These are phyloP conservation scores for Agonopterix arenella DNA, from an alignment of 2,888 invertebrate genomes.

Conservation along the genomic window DNA sequence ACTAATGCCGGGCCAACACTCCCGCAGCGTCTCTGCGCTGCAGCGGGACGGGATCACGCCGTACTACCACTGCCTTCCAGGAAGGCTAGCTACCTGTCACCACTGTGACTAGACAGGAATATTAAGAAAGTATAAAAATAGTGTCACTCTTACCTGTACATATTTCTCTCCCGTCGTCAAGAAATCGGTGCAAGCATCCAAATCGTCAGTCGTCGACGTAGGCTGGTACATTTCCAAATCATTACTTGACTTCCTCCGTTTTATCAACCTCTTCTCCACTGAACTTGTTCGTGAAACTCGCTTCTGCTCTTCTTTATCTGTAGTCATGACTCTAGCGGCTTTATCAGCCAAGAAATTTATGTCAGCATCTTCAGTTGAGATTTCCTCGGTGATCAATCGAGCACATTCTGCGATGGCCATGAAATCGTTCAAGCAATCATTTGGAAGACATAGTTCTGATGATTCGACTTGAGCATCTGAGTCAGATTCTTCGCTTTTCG, in stretches of 20 bases:
- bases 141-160: constrained; percentile 46
- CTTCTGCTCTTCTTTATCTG: constrained; percentile 43
- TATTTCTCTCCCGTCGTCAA: constrained; percentile 55
- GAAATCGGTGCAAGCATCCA: constrained; percentile 53
- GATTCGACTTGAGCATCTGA: constrained; percentile 60
- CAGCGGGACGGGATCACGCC: too few relatives aligned
- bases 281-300: constrained; percentile 35
- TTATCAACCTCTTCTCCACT: constrained; percentile 44
- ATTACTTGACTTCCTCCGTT: constrained; percentile 58
- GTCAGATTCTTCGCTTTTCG: constrained; percentile 63
- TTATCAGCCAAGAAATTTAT: constrained; percentile 62
- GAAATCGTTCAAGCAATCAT: constrained; percentile 65
- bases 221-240: constrained; percentile 69
- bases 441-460: constrained; percentile 59
- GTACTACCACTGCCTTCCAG: too few relatives aligned
- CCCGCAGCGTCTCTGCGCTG: too few relatives aligned
- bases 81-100: too few relatives aligned
- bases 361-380: constrained; percentile 53
- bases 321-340: constrained; percentile 64
- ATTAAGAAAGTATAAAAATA: too few relatives aligned
- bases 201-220: constrained; percentile 63
- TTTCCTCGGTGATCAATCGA: constrained; percentile 37
- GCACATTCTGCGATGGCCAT: constrained; percentile 62
- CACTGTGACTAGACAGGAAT: too few relatives aligned
- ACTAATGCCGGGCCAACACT: too few relatives aligned